Conservation (phyloP, 2,113 vertebrate genomes). For the Cryptomyrus ogoouensis region DNA sequence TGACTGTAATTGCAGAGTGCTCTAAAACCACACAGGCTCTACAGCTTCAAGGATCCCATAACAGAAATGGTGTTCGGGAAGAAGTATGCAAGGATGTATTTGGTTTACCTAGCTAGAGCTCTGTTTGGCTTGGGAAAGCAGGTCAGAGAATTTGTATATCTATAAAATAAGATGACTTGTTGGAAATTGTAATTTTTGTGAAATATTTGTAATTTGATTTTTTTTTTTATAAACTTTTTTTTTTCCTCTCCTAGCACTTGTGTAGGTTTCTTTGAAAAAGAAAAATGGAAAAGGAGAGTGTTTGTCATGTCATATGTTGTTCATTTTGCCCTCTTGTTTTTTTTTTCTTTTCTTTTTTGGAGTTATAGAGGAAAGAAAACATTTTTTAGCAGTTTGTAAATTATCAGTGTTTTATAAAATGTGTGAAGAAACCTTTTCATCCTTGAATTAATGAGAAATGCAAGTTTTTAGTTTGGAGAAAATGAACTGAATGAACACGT, state of each 20-base stretch:
- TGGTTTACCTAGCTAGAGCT: not conserved
- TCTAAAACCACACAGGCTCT: not conserved
- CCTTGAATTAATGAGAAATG: slow-evolving; percentile 48
- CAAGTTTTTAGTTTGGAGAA: slow-evolving; percentile 52
- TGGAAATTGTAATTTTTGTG: slow-evolving; percentile 34
- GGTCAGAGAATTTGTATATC: slow-evolving; percentile 3
- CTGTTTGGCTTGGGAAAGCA: slow-evolving; percentile 10
- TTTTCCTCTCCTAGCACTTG: slow-evolving; percentile 59
- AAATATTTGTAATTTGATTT: slow-evolving; percentile 17
- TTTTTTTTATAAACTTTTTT: slow-evolving; percentile 20
- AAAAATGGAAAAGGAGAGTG: slow-evolving; percentile 22
- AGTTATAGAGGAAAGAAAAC: not conserved
- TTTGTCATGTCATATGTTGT: not conserved
- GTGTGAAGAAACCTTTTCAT: slow-evolving; percentile 17
- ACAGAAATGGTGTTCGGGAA: not conserved
- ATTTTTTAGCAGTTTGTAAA: slow-evolving; percentile 25
- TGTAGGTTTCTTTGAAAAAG: slow-evolving; percentile 46
- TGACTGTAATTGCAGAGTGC: not conserved
- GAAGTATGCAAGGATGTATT: not conserved
- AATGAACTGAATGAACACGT: slow-evolving; percentile 57
- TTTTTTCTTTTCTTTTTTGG: slow-evolving; percentile 15
- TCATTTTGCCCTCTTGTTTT: slow-evolving; percentile 10
- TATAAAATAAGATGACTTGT: slow-evolving; percentile 20
- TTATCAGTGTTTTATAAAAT: slow-evolving; percentile 27
- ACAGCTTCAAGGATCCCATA: not conserved